Conservation (phyloP, 2,888 invertebrate genomes). For the Ophioninae sp. region DNA sequence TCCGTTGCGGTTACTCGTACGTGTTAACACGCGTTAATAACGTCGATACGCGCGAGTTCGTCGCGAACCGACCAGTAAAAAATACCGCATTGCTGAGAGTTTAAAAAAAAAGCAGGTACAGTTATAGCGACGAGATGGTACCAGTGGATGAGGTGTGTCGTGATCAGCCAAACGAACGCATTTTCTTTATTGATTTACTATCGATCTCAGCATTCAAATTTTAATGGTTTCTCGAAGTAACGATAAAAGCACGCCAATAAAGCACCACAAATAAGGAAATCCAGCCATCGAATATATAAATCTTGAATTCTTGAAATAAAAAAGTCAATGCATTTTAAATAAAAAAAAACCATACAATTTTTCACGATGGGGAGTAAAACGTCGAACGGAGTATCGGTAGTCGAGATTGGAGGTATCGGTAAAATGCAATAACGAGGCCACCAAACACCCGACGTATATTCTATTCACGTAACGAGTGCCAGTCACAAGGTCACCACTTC, state of each 20-base stretch:
- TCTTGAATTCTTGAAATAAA: background rate
- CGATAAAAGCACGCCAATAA: background rate
- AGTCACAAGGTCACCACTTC: conserved; percentile 44
- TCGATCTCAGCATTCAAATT: conserved; percentile 1
- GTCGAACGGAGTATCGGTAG: background rate
- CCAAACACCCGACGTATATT: conserved; percentile 9
- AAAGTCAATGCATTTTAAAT: background rate
- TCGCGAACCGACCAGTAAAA: conserved; percentile 12
- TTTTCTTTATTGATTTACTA: conserved; percentile 9
- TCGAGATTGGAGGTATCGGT: background rate
- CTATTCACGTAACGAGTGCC: background rate
- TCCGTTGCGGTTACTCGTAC: conserved; percentile 16
- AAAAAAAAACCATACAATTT: background rate
- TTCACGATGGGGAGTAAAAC: conserved; percentile 5
- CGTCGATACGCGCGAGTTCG: conserved; percentile 17
- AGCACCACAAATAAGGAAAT: background rate
- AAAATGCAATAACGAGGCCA: conserved; percentile 35
- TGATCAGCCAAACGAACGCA: conserved; percentile 22
- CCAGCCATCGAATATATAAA: background rate
- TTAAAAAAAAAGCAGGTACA: conserved; percentile 17
- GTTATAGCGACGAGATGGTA: conserved; percentile 1
- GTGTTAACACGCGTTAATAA: conserved; percentile 4
- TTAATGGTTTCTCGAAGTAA: background rate
- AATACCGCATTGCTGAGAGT: conserved; percentile 11
- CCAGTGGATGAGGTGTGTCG: conserved; percentile 40